Conservation (phyloP, 2,113 vertebrate genomes). For the Chaetorhynchus papuensis region DNA sequence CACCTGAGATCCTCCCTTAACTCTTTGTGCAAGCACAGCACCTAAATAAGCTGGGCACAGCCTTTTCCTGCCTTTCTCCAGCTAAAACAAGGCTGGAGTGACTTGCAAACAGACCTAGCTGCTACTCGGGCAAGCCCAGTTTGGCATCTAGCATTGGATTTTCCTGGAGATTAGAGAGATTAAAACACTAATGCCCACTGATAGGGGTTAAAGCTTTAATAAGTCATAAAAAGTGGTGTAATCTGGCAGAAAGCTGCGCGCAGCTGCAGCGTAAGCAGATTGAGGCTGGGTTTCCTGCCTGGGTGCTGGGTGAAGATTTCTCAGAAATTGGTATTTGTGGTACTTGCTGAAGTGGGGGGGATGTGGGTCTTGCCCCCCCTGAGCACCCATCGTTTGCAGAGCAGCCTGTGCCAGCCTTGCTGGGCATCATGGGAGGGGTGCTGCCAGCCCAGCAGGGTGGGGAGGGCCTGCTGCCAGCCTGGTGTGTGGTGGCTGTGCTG, state of each 20-base stretch:
- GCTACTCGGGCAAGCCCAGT: not conserved
- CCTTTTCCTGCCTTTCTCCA: not conserved
- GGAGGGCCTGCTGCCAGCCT: not conserved
- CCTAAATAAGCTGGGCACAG: not conserved
- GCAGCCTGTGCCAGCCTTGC: not conserved
- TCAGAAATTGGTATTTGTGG: not conserved
- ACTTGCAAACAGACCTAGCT: not conserved
- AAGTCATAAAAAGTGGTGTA: constrained; percentile 51
- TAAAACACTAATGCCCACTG: not conserved
- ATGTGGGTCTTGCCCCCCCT: rapidly evolving
- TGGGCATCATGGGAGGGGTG: not conserved
- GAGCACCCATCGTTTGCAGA: not conserved
- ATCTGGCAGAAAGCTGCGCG: constrained; percentile 6
- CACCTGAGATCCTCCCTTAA: not conserved
- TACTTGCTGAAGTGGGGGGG: not conserved
- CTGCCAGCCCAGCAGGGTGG: not conserved
- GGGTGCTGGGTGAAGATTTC: not conserved
- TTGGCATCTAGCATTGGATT: not conserved
- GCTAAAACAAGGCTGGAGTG: not conserved
- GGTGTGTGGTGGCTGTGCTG: rapidly evolving
- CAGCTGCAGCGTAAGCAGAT: not conserved
- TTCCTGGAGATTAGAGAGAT: constrained; percentile 30
- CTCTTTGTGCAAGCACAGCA: not conserved
- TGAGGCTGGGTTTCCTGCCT: constrained; percentile 33
- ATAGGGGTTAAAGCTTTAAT: constrained; percentile 49